Percentiles rank a stretch among this genome's conserved stretches.
These are phyloP conservation scores for Catharus bicknelli DNA, from an alignment of 2,113 vertebrate genomes.

Conservation along the genomic window DNA sequence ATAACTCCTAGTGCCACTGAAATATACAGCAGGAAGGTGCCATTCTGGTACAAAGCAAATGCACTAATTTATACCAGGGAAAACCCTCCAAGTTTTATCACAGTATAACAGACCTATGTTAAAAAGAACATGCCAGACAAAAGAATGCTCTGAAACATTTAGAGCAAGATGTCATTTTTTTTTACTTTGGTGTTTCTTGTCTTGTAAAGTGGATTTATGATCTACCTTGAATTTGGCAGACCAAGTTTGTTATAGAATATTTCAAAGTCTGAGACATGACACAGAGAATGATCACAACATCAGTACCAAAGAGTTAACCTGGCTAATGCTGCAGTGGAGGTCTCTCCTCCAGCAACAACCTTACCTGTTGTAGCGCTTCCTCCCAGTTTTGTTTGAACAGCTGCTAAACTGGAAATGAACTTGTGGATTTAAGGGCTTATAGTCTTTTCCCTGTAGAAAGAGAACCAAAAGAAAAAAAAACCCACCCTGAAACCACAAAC, in stretches of 20 bases:
- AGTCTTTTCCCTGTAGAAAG: not conserved
- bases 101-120: not conserved
- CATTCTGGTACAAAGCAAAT: not conserved
- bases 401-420: slow-evolving; percentile 42
- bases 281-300: not conserved
- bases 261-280: not conserved
- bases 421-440: slow-evolving; percentile 20
- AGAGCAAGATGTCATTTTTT: not conserved
- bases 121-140: not conserved
- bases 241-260: not conserved
- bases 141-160: not conserved
- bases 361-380: not conserved
- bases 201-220: not conserved
- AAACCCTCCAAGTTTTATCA: not conserved
- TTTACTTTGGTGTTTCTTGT: not conserved
- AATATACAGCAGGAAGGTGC: not conserved
- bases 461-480: not conserved
- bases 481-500: not conserved
- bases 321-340: not conserved
- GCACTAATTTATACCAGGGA: not conserved
- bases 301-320: not conserved
- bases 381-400: slow-evolving; percentile 48
- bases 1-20: not conserved
- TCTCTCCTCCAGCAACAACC: not conserved
- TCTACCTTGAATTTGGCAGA: not conserved